phyloP scores from a whole-genome alignment of 2,888 invertebrate genomes.

The Drosophila prolongata region DNA sequence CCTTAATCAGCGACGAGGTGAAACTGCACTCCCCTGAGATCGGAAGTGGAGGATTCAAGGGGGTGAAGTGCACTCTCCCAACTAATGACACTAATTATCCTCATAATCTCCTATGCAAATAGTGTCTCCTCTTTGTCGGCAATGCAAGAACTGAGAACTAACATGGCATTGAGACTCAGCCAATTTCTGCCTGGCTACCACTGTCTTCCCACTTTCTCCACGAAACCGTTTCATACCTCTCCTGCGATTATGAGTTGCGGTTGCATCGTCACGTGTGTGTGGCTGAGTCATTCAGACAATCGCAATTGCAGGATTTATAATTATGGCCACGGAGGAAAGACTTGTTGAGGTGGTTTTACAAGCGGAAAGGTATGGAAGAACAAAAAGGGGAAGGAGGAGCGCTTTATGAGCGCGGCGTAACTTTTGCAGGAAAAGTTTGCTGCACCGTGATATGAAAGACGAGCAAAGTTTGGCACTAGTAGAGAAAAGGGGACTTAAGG shows the following conservation, averaged over 20 bases:
- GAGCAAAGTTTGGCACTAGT: slow-evolving; percentile 60
- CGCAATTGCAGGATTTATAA: slow-evolving; percentile 74
- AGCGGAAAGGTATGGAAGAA: background rate
- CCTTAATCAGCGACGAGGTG: slow-evolving; percentile 27
- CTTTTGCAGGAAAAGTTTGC: slow-evolving; percentile 66
- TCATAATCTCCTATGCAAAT: slow-evolving; percentile 76
- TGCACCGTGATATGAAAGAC: slow-evolving; percentile 74
- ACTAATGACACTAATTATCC: slow-evolving; percentile 78
- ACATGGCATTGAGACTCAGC: background rate
- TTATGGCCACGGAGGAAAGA: slow-evolving; percentile 44
- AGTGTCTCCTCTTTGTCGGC: slow-evolving; percentile 47
- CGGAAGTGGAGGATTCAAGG: background rate
- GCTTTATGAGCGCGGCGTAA: slow-evolving; percentile 31
- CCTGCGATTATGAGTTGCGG: slow-evolving; percentile 48
- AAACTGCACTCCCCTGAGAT: slow-evolving; percentile 24
- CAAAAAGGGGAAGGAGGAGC: slow-evolving; percentile 2
- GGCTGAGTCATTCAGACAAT: slow-evolving; percentile 70
- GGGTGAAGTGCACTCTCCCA: slow-evolving; percentile 35
- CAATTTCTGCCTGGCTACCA: slow-evolving; percentile 1
- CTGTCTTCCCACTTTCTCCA: background rate
- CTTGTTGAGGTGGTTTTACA: slow-evolving; percentile 8
- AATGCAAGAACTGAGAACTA: slow-evolving; percentile 36
- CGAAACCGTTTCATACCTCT: background rate
- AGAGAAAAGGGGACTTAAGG: slow-evolving; percentile 1
- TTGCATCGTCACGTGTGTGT: slow-evolving; percentile 64